Base-by-base conservation (phyloP, 2,888 invertebrate genomes). In the Automeris io region DNA sequence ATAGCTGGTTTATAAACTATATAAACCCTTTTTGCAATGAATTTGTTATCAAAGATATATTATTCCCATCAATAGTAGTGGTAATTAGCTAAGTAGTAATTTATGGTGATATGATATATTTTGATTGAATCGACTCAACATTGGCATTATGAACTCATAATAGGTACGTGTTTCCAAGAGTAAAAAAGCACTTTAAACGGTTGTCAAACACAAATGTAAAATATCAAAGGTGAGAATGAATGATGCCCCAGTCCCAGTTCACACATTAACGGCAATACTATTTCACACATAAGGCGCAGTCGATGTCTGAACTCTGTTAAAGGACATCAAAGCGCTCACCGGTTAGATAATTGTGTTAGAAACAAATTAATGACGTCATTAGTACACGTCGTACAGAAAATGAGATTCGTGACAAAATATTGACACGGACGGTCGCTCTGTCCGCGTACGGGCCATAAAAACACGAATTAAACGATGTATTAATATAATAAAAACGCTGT, bases 331-430 rank as follows among this genome's bases (percentile, higher is more conserved):
- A 81, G 70, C 54, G 52, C 48, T 55, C 61, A 61, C 60, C 69
- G 63, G 62, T 62, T 57, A 51, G 65, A 79, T 82, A 80, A 81
- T 82, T 81, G 74, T 47, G 75, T 75, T 75, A 77, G 70, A 74
- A 74, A 67, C 66, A 71, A 74, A 82, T 82, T 82, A 83, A 82
- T 80, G 75, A 67, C 52, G 49, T 52, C 77, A 83, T 86, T 85
- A 79, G 74, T 86, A 66, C 52, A 72, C 67, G 85, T 82, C 85
- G 59, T 41, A 29, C 60, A 52, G 57, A 52, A 66, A 78, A 80
- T 77, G 76, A 63, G 64, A 72, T 70, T 82, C 82, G 83, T 86
- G 86, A 86, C 85, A 86, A 76, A 83, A 82, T 83, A 86, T 86
- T 85, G 85, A 86, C 81, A 79, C 68, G 73, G 68, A 44, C 33